phyloP scores from a whole-genome alignment of 2,888 invertebrate genomes.

The Amorpha juglandis region DNA sequence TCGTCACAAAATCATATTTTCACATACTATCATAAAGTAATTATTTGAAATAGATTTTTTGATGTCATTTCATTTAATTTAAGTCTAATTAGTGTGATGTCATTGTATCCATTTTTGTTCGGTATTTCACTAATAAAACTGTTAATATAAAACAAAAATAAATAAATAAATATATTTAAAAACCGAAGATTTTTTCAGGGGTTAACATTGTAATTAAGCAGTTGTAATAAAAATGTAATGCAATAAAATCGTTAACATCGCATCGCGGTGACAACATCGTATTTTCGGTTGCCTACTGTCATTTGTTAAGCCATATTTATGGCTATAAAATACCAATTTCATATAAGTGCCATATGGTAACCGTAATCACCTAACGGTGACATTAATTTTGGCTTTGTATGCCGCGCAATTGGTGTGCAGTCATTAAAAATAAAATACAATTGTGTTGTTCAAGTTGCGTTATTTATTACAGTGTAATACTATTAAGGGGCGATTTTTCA shows the following conservation, averaged over 20 bases:
- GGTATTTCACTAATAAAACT: no score
- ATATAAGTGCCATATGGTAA: slow-evolving; percentile 55
- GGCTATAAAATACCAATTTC: slow-evolving; percentile 49
- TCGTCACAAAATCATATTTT: no score
- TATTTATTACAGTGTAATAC: slow-evolving; percentile 6
- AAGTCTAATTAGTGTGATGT: no score
- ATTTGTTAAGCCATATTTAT: slow-evolving; percentile 54
- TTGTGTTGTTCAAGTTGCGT: slow-evolving; percentile 28
- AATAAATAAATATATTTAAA: not conserved
- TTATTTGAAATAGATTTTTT: no score
- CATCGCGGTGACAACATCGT: slow-evolving; percentile 30
- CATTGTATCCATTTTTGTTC: no score
- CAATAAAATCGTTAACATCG: slow-evolving; percentile 23
- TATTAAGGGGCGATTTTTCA: not conserved
- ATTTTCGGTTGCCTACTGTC: slow-evolving; percentile 42
- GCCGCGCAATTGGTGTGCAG: slow-evolving; percentile 45
- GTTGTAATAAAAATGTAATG: slow-evolving; percentile 5
- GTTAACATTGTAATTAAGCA: not conserved
- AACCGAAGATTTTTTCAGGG: not conserved
- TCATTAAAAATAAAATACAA: slow-evolving; percentile 48
- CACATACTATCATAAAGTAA: no score
- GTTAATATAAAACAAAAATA: not conserved
- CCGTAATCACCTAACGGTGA: slow-evolving; percentile 60
- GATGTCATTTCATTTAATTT: no score
- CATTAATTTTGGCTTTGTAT: slow-evolving; percentile 59